A percentile compares a stretch with the other conserved stretches of the same genome.
These are phyloP conservation scores for Cardiocondyla obscurior DNA, from an alignment of 1,140 invertebrate species.

Conservation along the genomic window DNA sequence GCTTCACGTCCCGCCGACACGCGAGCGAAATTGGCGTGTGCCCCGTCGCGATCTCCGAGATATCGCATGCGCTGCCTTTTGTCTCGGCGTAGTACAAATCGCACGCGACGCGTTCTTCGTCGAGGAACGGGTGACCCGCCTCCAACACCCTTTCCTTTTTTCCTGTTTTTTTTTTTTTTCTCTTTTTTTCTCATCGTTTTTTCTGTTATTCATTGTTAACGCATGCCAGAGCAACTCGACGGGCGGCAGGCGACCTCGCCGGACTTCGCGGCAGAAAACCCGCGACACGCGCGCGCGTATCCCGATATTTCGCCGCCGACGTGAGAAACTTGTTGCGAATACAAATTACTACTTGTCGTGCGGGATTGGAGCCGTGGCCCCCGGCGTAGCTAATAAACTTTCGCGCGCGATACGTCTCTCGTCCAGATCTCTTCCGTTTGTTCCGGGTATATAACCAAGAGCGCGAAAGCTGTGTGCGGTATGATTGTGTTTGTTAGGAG, in stretches of 20 bases:
- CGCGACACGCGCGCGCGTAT: constrained; percentile 54
- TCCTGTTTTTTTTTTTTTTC: background rate
- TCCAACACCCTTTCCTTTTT: background rate
- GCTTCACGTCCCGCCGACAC: background rate
- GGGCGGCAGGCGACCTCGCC: constrained; percentile 4
- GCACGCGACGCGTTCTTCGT: constrained; percentile 4
- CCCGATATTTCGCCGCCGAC: constrained; percentile 34
- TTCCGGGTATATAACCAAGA: background rate
- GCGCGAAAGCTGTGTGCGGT: background rate
- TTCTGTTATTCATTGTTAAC: background rate
- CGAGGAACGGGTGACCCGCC: background rate
- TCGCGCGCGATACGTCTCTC: background rate
- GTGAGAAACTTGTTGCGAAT: constrained; percentile 48
- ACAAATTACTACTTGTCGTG: constrained; percentile 44
- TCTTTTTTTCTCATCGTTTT: background rate
- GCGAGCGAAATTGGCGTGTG: constrained; percentile 30
- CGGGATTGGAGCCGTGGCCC: constrained; percentile 4
- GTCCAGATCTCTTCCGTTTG: constrained; percentile 9
- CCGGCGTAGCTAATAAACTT: constrained; percentile 33
- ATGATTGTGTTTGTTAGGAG: background rate
- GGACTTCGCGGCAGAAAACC: background rate
- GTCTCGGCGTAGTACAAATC: constrained; percentile 8
- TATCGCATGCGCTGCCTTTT: constrained; percentile 6
- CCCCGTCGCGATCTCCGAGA: constrained; percentile 13
- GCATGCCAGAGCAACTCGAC: background rate